Percentiles rank a stretch among this genome's conserved stretches.
Evolutionary conservation across 2,113 vertebrate species (phyloP).

Genomic region (Turdus rufiventris): DNA sequence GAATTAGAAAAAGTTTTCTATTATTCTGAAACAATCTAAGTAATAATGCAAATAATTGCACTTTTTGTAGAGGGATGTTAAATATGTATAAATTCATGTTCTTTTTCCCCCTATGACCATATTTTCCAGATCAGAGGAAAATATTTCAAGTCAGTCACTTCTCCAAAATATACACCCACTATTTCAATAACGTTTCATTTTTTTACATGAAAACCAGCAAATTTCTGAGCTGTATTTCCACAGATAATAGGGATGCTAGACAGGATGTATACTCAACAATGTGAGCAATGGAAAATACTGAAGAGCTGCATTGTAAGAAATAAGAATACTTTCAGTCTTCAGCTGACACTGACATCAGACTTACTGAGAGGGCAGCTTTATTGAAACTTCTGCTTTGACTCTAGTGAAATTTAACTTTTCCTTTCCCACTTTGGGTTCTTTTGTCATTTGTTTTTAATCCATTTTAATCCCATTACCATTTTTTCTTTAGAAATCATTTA

Average conservation of each 20-base stretch:
- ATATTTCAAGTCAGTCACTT: neutral
- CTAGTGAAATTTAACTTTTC: neutral
- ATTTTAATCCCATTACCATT: neutral
- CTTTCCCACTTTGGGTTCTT: neutral
- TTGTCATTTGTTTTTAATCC: neutral
- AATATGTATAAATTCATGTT: neutral
- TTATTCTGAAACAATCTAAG: neutral
- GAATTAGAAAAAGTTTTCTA: neutral
- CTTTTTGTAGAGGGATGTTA: neutral
- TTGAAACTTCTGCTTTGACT: neutral
- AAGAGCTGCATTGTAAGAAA: neutral
- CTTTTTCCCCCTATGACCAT: rapidly evolving
- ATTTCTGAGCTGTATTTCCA: neutral
- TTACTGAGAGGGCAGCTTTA: neutral
- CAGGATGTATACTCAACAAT: neutral
- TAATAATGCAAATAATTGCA: neutral
- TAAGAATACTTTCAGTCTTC: neutral
- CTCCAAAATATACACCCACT: neutral
- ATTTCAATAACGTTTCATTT: neutral
- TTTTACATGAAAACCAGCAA: neutral
- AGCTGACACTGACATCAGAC: neutral
- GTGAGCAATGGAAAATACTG: neutral
- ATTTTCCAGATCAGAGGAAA: neutral
- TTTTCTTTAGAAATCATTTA: neutral
- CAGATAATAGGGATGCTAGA: neutral